A percentile compares a stretch with the other conserved stretches of the same genome.
These are phyloP conservation scores for Acomys russatus DNA, from an alignment of 2,797 vertebrate species.

Conservation along the genomic window DNA sequence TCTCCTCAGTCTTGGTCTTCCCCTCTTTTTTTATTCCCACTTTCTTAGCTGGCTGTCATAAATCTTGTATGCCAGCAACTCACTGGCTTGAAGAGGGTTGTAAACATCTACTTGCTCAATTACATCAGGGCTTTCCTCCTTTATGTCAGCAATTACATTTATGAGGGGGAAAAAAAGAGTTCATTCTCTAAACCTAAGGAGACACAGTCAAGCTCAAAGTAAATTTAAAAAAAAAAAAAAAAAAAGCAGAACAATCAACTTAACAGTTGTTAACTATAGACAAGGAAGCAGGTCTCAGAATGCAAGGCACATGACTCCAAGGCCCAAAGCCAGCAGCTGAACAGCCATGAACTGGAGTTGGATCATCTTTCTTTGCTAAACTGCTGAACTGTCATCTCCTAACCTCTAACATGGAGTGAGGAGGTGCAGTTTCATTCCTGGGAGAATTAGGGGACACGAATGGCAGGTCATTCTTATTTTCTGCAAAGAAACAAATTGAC, in stretches of 20 bases:
- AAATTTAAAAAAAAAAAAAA: conserved; percentile 72
- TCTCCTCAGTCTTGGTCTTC: background rate
- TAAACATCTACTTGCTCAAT: conserved; percentile 82
- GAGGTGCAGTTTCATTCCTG: background rate
- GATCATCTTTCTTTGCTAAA: background rate
- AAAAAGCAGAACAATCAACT: background rate
- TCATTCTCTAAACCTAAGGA: conserved; percentile 73
- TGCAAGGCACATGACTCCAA: background rate
- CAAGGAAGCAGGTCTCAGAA: background rate
- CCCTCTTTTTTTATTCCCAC: conserved; percentile 34
- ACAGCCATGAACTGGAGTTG: background rate
- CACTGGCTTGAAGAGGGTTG: conserved; percentile 35
- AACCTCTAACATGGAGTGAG: background rate
- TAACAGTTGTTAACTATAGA: conserved; percentile 38
- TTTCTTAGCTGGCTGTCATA: conserved; percentile 41
- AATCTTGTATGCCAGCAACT: conserved; percentile 62
- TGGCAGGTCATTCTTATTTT: background rate
- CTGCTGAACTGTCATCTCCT: too few species aligned
- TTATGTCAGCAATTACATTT: conserved; percentile 82
- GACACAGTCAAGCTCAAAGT: conserved; percentile 73
- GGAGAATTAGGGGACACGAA: conserved; percentile 1
- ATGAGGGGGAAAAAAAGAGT: conserved; percentile 48
- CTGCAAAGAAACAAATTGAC: background rate
- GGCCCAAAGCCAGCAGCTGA: background rate
- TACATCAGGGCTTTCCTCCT: conserved; percentile 72